Evolutionary conservation across 92 coral and sea anemone species (phyloP), one percentile per base, ranked within the genome.

Genomic region (Porites rus): DNA sequence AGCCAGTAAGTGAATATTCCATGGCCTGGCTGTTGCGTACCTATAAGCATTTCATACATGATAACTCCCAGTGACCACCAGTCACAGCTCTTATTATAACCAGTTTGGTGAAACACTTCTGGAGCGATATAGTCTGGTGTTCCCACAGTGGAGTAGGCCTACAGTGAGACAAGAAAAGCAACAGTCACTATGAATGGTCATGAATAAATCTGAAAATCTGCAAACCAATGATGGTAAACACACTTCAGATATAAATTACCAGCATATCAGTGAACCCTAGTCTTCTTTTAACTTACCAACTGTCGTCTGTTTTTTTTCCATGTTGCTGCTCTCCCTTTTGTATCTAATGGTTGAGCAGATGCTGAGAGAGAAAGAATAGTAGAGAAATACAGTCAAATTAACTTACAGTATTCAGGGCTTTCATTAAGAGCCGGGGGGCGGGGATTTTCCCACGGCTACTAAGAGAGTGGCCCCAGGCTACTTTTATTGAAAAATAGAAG

Each of bases 41-140:
- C 99, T 86, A 96, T 96, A 19, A 96, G 86, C 99, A 96, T 96
- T 82, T 96, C 99, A 65, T 96, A 96, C 93, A 96, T 93, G 51
- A 96, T 96, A 1, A 96, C 99, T 1, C 99, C 99, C 58, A 96
- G 76, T 20, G 98, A 95, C 98, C 99, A 96, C 96, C 93, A 96
- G 87, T 96, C 99, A 89, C 98, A 96, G 68, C 97, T 95, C 22
- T 91, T 93, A 16, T 94, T 90, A 86, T 96, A 96, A 51, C 99
- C 99, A 17, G 88, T 88, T 72, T 96, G 99, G 13, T 89, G 85
- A 75, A 96, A 96, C 46, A 96, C 99, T 86, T 96, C 99, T 54
- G 99, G 99, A 8, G 99, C 99, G 46, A 96, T 96, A 83, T 96
- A 96, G 72, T 96, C 99, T 66, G 99, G 99, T 13, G 99, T 96